Evolutionary conservation across 2,888 invertebrate genomes (phyloP).

Genomic region (Tenthredo scrophulariae): DNA sequence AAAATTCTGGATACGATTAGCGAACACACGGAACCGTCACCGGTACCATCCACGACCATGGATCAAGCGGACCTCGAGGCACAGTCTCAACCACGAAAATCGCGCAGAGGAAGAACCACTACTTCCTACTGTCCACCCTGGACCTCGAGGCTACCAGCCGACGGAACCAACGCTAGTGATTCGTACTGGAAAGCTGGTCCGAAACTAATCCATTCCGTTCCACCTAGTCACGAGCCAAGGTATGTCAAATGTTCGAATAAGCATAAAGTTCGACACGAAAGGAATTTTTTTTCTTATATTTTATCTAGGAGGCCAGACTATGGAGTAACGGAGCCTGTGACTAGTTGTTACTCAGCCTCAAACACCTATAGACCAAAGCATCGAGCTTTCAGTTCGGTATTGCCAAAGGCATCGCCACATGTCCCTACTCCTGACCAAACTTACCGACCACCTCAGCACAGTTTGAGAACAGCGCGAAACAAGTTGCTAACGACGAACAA

Average conservation of each 20-base stretch:
- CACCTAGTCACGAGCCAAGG: constrained; percentile 59
- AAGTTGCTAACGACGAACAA: constrained; percentile 56
- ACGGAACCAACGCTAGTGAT: constrained; percentile 58
- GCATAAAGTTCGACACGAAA: not conserved
- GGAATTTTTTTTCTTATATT: not conserved
- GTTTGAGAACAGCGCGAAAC: constrained; percentile 34
- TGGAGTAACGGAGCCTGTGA: constrained; percentile 59
- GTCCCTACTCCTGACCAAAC: constrained; percentile 42
- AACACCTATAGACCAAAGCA: constrained; percentile 62
- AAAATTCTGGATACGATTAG: constrained; percentile 49
- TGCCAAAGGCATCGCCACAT: constrained; percentile 58
- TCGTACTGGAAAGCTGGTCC: constrained; percentile 62
- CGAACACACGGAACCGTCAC: constrained; percentile 51
- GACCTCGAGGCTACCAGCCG: constrained; percentile 58
- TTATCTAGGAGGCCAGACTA: constrained; percentile 58
- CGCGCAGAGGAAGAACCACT: constrained; percentile 60
- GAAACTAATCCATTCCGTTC: constrained; percentile 55
- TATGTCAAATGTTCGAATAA: constrained; percentile 54
- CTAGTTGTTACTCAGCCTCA: constrained; percentile 60
- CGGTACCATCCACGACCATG: constrained; percentile 47
- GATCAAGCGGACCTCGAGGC: constrained; percentile 38
- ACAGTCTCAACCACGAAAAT: constrained; percentile 21
- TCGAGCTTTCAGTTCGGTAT: constrained; percentile 54
- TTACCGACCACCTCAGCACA: constrained; percentile 12
- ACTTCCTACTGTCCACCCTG: constrained; percentile 59